Conservation (phyloP, 2,113 vertebrate genomes). For the Leuciscus idus region DNA sequence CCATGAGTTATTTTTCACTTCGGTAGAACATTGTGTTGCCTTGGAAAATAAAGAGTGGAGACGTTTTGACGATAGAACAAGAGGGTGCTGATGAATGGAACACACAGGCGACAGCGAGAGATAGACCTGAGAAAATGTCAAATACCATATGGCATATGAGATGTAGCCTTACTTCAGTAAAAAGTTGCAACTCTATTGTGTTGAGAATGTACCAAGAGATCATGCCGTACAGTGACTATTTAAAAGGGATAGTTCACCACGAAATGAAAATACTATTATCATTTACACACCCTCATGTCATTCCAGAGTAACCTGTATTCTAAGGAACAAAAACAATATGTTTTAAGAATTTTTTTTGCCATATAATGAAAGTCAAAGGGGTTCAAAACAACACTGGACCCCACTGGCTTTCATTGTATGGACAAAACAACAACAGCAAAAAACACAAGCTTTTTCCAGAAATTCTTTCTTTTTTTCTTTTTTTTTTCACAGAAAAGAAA, state of each 20-base stretch:
- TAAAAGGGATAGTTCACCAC: not conserved
- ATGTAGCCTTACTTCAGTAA: conserved; percentile 1
- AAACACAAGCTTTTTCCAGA: not conserved
- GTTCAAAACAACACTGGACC: not conserved
- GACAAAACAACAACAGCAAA: not conserved
- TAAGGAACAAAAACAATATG: not conserved
- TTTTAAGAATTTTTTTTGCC: not conserved
- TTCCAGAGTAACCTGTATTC: not conserved
- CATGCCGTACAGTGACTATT: not conserved
- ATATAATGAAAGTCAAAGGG: not conserved
- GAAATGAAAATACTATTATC: not conserved
- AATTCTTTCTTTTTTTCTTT: no score
- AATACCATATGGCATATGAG: conserved; percentile 9
- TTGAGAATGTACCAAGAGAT: not conserved
- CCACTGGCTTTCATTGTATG: not conserved
- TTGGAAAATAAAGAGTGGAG: conserved; percentile 55
- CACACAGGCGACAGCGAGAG: conserved; percentile 10
- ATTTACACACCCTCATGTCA: not conserved
- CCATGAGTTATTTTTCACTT: conserved; percentile 67
- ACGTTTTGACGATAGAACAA: conserved; percentile 40
- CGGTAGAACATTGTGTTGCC: conserved; percentile 54
- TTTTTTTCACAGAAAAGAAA: no score
- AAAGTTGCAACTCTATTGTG: not conserved
- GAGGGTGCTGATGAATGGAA: conserved; percentile 44
- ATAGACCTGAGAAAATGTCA: not conserved